These are phyloP conservation scores for Pocillopora meandrina DNA, from an alignment of 92 coral and sea anemone genomes.

Conservation along the genomic window DNA sequence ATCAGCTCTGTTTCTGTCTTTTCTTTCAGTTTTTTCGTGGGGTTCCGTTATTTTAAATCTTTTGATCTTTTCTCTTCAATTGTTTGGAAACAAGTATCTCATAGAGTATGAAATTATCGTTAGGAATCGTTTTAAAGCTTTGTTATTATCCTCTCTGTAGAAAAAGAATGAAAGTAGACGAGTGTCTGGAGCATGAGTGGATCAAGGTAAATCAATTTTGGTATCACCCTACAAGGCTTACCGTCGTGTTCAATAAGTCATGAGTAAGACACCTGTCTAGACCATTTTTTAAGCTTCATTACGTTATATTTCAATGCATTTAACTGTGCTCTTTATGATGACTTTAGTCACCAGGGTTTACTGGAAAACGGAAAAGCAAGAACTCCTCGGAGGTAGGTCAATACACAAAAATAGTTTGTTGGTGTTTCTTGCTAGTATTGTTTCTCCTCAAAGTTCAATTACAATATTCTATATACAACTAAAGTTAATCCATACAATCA, in stretches of 20 bases:
- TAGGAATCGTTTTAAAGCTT: background rate
- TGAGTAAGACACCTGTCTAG: background rate
- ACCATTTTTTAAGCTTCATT: background rate
- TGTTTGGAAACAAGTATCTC: no score
- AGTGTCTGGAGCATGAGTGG: constrained; percentile 92
- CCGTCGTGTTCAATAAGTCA: background rate
- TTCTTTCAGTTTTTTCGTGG: no score
- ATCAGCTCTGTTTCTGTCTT: no score
- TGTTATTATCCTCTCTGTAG: constrained; percentile 29
- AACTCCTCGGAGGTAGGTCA: constrained; percentile 20
- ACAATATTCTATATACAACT: no score
- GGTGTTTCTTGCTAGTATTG: no score
- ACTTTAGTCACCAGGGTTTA: constrained; percentile 38
- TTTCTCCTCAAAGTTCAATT: no score
- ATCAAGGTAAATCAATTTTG: constrained; percentile 49
- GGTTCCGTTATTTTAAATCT: no score
- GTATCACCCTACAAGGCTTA: no score
- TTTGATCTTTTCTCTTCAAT: no score
- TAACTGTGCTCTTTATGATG: background rate
- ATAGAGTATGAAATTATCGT: no score
- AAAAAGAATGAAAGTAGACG: constrained; percentile 71
- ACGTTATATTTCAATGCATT: background rate
- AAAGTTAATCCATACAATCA: no score
- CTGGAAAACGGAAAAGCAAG: constrained; percentile 35
- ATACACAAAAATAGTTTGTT: background rate